Base-by-base conservation (phyloP, 2,888 invertebrate species). In the Strigamia transsilvanica region DNA sequence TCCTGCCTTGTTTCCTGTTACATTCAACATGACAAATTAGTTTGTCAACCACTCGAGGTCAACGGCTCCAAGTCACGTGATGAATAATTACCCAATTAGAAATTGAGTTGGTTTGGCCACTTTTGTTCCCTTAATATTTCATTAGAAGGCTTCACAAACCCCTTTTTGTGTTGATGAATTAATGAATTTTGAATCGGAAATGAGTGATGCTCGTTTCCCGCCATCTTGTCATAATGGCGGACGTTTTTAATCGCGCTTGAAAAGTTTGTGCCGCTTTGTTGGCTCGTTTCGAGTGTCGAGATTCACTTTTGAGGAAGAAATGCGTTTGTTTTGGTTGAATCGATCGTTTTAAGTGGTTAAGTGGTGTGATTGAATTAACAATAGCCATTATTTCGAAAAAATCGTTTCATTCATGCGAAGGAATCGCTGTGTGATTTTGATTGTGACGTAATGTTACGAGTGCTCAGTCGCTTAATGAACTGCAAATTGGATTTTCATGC, bases 21-120 rank as follows among this genome's bases (percentile, higher is more conserved):
- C 51, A 51, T 51, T 51, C 51, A 51, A 12, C 51, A 51, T 51
- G 51, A 51, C 51, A 51, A 51, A 51, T 51, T 51, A 51, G 51
- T 51, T 51, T 51, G 51, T 51, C 51, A 51, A 51, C 51, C 51
- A 51, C 51, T 18, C 51, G 51, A 51, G 51, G 51, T 51, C 51
- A 51, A 51, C 15, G 51, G 51, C 51, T 51, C 51, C 51, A 51
- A 51, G 51, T 51, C 51, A 51, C 51, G 51, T 51, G 51, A 51
- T 51, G 51, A 51, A 51, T 51, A 51, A 51, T 51, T 51, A 51
- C 15, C 51, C 51, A 51, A 51, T 51, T 51, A 51, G 51, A 51
- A 51, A 51, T 51, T 18, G 51, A 51, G 51, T 51, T 51, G 51
- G 51, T 51, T 51, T 51, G 51, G 51, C 18, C 18, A 51, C n/a